phyloP scores from a whole-genome alignment of 2,113 vertebrate species.

The Neolamprologus sp. region DNA sequence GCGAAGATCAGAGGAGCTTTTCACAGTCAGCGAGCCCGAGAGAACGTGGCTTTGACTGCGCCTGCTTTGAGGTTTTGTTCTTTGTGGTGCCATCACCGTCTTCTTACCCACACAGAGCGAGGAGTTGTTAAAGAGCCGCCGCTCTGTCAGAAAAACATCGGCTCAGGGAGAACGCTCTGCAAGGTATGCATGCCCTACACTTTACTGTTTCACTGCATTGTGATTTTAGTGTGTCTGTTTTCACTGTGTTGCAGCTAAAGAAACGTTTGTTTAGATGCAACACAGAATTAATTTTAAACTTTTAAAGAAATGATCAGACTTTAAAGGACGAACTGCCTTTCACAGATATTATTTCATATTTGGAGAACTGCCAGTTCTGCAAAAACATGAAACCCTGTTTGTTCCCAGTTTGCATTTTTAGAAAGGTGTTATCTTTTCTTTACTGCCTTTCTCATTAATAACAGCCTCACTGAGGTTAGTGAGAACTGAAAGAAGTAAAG shows the following conservation, averaged over 20 bases:
- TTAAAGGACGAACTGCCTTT: fast-evolving
- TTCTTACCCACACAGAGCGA: neutral
- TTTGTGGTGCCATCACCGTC: neutral
- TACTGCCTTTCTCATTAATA: neutral
- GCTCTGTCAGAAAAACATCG: neutral
- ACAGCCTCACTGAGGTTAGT: neutral
- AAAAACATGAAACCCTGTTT: neutral
- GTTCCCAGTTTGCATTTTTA: neutral
- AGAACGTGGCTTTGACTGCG: neutral
- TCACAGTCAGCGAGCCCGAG: neutral
- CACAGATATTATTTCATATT: neutral
- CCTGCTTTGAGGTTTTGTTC: neutral
- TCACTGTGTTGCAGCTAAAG: fast-evolving
- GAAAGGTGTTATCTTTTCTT: neutral
- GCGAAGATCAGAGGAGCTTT: neutral
- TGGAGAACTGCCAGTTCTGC: neutral
- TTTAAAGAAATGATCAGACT: neutral
- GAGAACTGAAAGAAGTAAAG: constrained; percentile 10
- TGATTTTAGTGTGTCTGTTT: neutral
- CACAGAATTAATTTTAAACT: neutral
- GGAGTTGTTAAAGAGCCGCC: neutral
- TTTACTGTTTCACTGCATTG: neutral
- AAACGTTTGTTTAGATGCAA: fast-evolving
- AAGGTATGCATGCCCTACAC: neutral
- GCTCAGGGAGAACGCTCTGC: neutral